Conservation (phyloP, 35 echinoderm and acorn worm species). For the Ptychodera flava region DNA sequence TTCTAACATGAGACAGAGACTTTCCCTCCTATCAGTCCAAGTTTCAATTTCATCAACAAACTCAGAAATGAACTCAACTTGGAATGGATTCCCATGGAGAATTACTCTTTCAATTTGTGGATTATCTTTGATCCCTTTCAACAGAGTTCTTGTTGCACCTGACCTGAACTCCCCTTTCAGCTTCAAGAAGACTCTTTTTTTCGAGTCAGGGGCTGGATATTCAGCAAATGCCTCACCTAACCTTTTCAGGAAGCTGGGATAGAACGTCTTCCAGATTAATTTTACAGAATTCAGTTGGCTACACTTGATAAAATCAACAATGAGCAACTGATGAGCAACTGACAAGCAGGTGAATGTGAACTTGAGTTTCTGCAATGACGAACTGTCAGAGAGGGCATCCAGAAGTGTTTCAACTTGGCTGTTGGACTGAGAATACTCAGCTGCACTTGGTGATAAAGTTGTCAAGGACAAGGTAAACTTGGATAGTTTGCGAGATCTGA, state of each 20-base stretch:
- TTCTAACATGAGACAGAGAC: background rate
- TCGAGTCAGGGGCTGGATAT: background rate
- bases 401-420: background rate
- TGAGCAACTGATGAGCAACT: background rate
- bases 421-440: background rate
- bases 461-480: background rate
- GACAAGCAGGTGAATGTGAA: background rate
- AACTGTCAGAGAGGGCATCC: background rate
- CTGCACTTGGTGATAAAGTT: background rate
- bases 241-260: background rate
- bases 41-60: background rate
- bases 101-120: background rate
- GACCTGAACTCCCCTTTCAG: background rate
- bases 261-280: background rate
- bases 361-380: background rate
- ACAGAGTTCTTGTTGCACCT: background rate
- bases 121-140: background rate
- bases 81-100: background rate
- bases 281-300: background rate
- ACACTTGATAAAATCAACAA: background rate
- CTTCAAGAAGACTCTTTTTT: no score
- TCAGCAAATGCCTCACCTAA: background rate
- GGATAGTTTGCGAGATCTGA: background rate
- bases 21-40: background rate
- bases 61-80: background rate